Conservation (phyloP, 2,888 invertebrate species). For the Acronicta alni region DNA sequence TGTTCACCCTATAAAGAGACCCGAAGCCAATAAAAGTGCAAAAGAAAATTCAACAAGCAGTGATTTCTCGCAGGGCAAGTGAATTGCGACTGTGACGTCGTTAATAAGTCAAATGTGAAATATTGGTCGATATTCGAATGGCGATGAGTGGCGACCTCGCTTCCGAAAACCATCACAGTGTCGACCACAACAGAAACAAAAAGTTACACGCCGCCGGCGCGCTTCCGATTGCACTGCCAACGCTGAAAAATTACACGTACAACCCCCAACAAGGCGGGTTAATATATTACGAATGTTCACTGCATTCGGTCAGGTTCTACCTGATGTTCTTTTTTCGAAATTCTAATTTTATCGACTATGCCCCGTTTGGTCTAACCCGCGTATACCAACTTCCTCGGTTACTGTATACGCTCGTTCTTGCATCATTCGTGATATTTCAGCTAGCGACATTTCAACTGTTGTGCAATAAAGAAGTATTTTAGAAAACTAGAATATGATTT, state of each 20-base stretch:
- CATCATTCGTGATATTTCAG: conserved; percentile 9
- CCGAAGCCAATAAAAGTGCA: conserved; percentile 38
- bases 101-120: conserved; percentile 82
- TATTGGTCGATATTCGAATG: conserved; percentile 81
- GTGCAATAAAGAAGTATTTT: conserved; percentile 19
- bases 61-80: conserved; percentile 47
- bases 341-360: conserved; percentile 56
- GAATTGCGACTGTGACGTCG: conserved; percentile 64
- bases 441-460: background rate
- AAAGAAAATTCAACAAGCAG: conserved; percentile 40
- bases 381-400: conserved; percentile 19
- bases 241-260: conserved; percentile 86
- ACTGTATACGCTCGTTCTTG: conserved; percentile 2
- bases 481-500: conserved; percentile 26
- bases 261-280: conserved; percentile 70
- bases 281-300: conserved; percentile 74
- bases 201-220: conserved; percentile 81
- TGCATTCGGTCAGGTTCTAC: conserved; percentile 43
- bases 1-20: conserved; percentile 42
- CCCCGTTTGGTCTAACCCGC: conserved; percentile 31
- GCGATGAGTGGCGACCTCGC: conserved; percentile 79
- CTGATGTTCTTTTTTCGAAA: conserved; percentile 54
- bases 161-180: conserved; percentile 85
- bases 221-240: conserved; percentile 86
- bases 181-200: conserved; percentile 81